Conservation (phyloP, 2,113 vertebrate species). For the Equus przewalskii region DNA sequence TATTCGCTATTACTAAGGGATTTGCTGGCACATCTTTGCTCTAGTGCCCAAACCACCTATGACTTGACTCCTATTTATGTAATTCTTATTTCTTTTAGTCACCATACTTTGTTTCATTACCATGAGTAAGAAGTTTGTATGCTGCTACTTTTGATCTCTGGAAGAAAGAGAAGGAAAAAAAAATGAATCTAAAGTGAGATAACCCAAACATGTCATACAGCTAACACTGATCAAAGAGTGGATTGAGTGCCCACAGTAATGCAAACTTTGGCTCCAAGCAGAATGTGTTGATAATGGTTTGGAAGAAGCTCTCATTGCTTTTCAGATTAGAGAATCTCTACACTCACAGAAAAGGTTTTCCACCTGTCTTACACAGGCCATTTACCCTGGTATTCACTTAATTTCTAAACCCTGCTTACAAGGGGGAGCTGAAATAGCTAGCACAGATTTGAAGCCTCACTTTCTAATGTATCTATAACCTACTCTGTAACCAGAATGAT, state of each 20-base stretch:
- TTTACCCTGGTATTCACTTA: neutral
- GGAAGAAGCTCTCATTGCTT: neutral
- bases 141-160: neutral
- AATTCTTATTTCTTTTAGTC: neutral
- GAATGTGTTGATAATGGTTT: neutral
- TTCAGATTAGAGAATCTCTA: slow-evolving; percentile 20
- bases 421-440: neutral
- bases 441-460: neutral
- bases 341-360: neutral
- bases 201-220: neutral
- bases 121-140: neutral
- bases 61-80: neutral
- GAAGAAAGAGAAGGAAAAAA: neutral
- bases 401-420: slow-evolving; percentile 10
- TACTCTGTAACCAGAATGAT: neutral
- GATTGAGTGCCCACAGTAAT: neutral
- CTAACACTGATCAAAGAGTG: slow-evolving; percentile 41
- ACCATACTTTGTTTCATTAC: neutral
- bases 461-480: neutral
- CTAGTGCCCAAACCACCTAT: neutral
- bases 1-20: neutral
- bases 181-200: neutral
- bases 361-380: neutral
- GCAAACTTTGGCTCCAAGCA: slow-evolving; percentile 22
- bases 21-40: neutral